These are phyloP conservation scores for Lophotriccus pileatus DNA, from an alignment of 2,797 vertebrate species.

Conservation along the genomic window DNA sequence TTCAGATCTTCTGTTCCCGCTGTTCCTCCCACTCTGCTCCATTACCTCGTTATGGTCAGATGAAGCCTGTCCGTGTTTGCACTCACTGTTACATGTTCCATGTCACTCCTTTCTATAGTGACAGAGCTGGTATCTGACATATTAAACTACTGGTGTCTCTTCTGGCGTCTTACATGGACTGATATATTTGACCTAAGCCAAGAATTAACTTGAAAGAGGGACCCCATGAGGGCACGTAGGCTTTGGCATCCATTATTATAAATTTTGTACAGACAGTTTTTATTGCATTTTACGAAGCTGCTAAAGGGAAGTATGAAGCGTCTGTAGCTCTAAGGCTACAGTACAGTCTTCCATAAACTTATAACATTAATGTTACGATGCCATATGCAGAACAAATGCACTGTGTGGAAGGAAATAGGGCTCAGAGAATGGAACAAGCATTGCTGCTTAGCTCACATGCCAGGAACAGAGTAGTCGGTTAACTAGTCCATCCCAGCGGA, in stretches of 20 bases:
- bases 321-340: slow-evolving; percentile 47
- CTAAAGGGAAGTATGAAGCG: slow-evolving; percentile 63
- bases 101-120: slow-evolving; percentile 97
- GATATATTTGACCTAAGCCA: slow-evolving; percentile 47
- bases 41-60: slow-evolving; percentile 93
- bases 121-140: slow-evolving; percentile 76
- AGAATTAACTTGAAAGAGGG: slow-evolving; percentile 54
- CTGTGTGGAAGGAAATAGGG: slow-evolving; percentile 63
- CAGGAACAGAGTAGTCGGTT: slow-evolving; percentile 6
- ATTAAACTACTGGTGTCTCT: slow-evolving; percentile 18
- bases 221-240: not conserved
- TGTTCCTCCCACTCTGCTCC: slow-evolving; percentile 96
- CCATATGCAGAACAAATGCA: slow-evolving; percentile 67
- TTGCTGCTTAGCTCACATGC: slow-evolving; percentile 32
- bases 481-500: slow-evolving; percentile 12
- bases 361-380: slow-evolving; percentile 38
- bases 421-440: slow-evolving; percentile 35
- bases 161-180: slow-evolving; percentile 24
- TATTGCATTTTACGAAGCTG: slow-evolving; percentile 66
- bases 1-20: slow-evolving; percentile 98
- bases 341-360: slow-evolving; percentile 70
- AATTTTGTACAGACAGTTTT: slow-evolving; percentile 67
- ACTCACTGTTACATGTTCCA: slow-evolving; percentile 99
- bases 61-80: slow-evolving; percentile 96
- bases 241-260: slow-evolving; percentile 63